Evolutionary conservation across 53 echinoderm and acorn worm genomes (phyloP).

Genomic region (Arbacia lixula): DNA sequence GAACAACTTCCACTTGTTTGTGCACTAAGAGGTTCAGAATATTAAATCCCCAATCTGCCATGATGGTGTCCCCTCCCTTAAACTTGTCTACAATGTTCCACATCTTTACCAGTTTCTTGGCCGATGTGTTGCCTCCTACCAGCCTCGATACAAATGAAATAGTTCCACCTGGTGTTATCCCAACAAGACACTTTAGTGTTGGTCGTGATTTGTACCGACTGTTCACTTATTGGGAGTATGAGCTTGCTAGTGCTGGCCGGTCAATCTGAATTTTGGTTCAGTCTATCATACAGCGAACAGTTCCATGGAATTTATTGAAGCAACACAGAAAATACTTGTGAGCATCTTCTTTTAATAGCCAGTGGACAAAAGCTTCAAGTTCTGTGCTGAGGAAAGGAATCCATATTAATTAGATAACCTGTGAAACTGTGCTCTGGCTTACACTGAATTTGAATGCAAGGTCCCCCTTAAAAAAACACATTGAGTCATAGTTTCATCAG

Average conservation of each 20-base stretch:
- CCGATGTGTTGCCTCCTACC: constrained; percentile 77
- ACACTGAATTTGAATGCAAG: constrained; percentile 67
- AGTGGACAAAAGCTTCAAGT: constrained; percentile 53
- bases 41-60: constrained; percentile 81
- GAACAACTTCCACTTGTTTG: constrained; percentile 69
- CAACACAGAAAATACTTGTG: constrained; percentile 63
- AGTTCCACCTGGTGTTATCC: constrained; percentile 69
- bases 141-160: constrained; percentile 66
- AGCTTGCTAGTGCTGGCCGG: constrained; percentile 57
- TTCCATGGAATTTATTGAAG: constrained; percentile 63
- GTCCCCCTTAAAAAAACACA: constrained; percentile 53
- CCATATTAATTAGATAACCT: too few relatives aligned
- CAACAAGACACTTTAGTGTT: constrained; percentile 76
- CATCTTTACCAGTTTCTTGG: constrained; percentile 63
- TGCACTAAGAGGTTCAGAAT: constrained; percentile 71
- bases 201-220: constrained; percentile 70
- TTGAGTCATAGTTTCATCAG: constrained; percentile 68
- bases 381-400: constrained; percentile 51
- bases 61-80: constrained; percentile 63
- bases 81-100: too few relatives aligned
- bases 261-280: constrained; percentile 78
- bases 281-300: constrained; percentile 68
- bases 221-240: constrained; percentile 63
- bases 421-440: constrained; percentile 61
- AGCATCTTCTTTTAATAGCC: constrained; percentile 59